Conservation (phyloP, 2,797 vertebrate genomes). For the Sebastes reedi region DNA sequence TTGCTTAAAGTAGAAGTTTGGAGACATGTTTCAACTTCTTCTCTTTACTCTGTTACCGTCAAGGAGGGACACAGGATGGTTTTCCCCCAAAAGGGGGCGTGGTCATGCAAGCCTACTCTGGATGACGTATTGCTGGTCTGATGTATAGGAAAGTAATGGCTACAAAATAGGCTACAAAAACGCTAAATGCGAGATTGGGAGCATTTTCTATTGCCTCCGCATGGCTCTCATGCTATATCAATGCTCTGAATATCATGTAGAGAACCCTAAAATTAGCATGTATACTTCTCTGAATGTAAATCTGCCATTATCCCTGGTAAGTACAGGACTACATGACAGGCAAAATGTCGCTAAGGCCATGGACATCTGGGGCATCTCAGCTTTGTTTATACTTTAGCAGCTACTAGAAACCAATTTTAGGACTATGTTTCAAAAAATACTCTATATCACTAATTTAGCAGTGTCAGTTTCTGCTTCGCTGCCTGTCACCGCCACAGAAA, state of each 20-base stretch:
- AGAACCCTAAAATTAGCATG: neutral
- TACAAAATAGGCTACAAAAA: too few species aligned
- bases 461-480: neutral
- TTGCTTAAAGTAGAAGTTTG: too few species aligned
- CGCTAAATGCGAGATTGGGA: too few species aligned
- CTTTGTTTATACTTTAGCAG: neutral
- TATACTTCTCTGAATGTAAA: neutral
- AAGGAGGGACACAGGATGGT: fast-evolving
- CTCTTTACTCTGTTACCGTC: too few species aligned
- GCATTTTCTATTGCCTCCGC: too few species aligned
- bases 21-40: too few species aligned
- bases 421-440: neutral
- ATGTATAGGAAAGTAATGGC: too few species aligned
- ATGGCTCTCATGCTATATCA: too few species aligned
- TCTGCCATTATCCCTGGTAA: neutral
- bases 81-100: too few species aligned
- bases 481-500: neutral
- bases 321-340: neutral
- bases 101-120: too few species aligned
- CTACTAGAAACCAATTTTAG: neutral
- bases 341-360: neutral
- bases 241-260: too few species aligned
- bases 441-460: neutral
- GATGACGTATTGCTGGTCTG: too few species aligned
- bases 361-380: neutral